Evolutionary conservation across 2,888 invertebrate genomes (phyloP), one percentile per base, ranked within the genome.

Genomic region (Cybosia mesomella): DNA sequence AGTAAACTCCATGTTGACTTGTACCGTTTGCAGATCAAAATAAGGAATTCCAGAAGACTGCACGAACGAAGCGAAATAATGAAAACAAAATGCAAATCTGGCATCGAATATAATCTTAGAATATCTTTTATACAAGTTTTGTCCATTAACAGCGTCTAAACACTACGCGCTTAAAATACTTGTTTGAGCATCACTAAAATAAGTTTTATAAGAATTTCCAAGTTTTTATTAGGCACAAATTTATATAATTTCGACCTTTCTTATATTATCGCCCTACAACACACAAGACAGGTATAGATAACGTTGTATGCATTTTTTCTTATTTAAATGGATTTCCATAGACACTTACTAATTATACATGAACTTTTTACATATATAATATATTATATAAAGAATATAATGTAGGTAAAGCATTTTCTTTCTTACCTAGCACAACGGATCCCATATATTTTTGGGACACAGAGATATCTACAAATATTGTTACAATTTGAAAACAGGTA

Each of bases 351-450:
- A 92, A 91, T 85, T 90, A 88, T 91, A 94, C 91, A 91, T 87
- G 90, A 89, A 92, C 85, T 90, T 91, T 93, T 91, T 94, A 94
- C 93, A 94, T 92, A 94, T 94, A 95, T 82, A 85, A 93, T 92
- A 92, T 95, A 94, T 94, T 92, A 92, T 95, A 95, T 94, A 95
- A 81, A 95, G 95, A 95, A 95, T 95, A 95, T 92, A 94, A 90
- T 93, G 90, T 93, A 92, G 89, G 94, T 94, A 94, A 95, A 95
- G 95, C 95, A 94, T 94, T 94, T 93, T 92, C 86, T 92, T 90
- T 89, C 89, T 92, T 91, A 91, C 87, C 83, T 84, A 85, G 92
- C 93, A 94, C 92, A 93, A 91, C 91, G 91, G 91, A 93, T 90
- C 92, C 89, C 91, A 87, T 89, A 86, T 84, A 84, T 85, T 82